Percentiles rank a stretch among this genome's conserved stretches.
Evolutionary conservation across 2,113 vertebrate species (phyloP).

Genomic region (Caranx ignobilis): DNA sequence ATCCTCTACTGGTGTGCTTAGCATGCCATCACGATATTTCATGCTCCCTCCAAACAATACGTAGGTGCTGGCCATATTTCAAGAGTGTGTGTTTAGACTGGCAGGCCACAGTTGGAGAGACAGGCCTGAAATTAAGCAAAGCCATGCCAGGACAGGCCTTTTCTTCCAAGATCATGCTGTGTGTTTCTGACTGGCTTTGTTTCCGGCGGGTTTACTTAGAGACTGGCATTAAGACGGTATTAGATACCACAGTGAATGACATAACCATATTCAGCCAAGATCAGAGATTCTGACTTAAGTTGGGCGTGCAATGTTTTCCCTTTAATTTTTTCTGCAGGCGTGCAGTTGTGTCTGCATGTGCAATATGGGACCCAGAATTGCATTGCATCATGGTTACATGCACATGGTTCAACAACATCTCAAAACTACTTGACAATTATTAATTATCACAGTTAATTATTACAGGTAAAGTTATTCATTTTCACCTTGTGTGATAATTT

Average conservation of each 20-base stretch:
- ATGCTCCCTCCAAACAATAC: conserved; percentile 64
- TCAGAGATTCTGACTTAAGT: neutral
- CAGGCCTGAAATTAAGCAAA: conserved; percentile 42
- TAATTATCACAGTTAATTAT: too few relatives aligned
- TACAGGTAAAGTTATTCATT: neutral
- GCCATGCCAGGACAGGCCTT: conserved; percentile 38
- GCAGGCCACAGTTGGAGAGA: conserved; percentile 47
- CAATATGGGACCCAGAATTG: too few relatives aligned
- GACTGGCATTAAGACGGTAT: conserved; percentile 17
- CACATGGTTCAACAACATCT: too few relatives aligned
- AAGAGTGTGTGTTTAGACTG: conserved; percentile 71
- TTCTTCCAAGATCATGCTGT: conserved; percentile 31
- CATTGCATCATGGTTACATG: too few relatives aligned
- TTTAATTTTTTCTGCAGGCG: neutral
- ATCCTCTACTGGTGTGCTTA: conserved; percentile 41
- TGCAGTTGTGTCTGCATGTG: too few relatives aligned
- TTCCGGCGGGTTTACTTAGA: conserved; percentile 21
- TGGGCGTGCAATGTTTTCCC: neutral
- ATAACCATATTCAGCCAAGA: neutral
- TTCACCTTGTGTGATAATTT: neutral
- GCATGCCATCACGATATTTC: conserved; percentile 59
- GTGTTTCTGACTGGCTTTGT: conserved; percentile 39
- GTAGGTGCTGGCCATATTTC: conserved; percentile 67
- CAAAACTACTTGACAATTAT: too few relatives aligned
- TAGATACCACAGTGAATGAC: neutral